phyloP scores from a whole-genome alignment of 2,113 vertebrate species.

The Python bivittatus region DNA sequence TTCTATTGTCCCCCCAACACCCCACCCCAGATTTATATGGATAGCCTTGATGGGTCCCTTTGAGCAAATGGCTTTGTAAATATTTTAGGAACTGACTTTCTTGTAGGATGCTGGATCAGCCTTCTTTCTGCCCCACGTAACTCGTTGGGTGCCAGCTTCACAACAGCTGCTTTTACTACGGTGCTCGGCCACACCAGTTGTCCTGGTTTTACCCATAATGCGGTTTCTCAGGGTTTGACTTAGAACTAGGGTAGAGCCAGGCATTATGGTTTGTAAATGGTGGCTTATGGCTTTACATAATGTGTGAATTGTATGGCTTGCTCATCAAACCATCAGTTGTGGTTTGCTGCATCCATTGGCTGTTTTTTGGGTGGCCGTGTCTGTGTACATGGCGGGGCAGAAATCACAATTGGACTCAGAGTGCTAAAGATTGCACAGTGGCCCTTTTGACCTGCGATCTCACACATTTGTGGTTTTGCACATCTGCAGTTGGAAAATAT shows the following conservation, averaged over 20 bases:
- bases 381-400: not conserved
- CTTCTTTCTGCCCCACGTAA: not conserved
- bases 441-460: too few species aligned
- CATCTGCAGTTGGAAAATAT: too few species aligned
- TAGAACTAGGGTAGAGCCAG: too few species aligned
- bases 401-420: not conserved
- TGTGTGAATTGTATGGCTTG: too few species aligned
- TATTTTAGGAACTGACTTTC: not conserved
- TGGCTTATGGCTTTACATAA: too few species aligned
- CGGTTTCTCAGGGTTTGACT: too few species aligned
- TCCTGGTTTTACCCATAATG: too few species aligned
- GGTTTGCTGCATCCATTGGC: too few species aligned
- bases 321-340: too few species aligned
- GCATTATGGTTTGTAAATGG: too few species aligned
- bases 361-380: not conserved
- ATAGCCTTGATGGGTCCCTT: not conserved
- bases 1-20: not conserved
- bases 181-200: too few species aligned
- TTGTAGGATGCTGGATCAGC: not conserved
- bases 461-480: too few species aligned
- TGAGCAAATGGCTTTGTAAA: not conserved
- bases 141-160: not conserved
- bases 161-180: not conserved
- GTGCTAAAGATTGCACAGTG: not conserved
- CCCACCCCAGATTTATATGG: not conserved